These are phyloP conservation scores for Antheraea assamensis DNA, from an alignment of 2,888 invertebrate species.

Conservation along the genomic window DNA sequence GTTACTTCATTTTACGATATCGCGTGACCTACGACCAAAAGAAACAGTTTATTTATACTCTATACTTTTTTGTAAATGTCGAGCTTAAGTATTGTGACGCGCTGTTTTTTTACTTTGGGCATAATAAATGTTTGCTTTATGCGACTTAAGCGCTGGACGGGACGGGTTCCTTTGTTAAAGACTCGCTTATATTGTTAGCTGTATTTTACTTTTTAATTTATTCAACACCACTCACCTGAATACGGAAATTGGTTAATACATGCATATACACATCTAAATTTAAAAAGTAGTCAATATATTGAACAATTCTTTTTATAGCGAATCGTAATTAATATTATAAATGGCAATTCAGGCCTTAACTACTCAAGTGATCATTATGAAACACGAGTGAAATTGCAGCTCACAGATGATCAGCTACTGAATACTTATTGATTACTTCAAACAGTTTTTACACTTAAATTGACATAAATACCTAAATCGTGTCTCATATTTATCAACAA, in stretches of 20 bases:
- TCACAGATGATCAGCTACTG: too few species aligned
- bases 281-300: not conserved
- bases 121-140: conserved; percentile 25
- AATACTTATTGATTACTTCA: not conserved
- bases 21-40: not conserved
- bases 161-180: not conserved
- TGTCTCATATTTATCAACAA: conserved; percentile 7
- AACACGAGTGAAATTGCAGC: too few species aligned
- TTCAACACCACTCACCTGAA: not conserved
- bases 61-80: not conserved
- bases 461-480: not conserved
- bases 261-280: not conserved
- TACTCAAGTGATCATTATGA: too few species aligned
- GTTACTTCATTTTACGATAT: not conserved
- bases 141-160: conserved; percentile 4
- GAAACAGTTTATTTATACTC: not conserved
- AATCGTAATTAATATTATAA: not conserved
- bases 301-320: not conserved
- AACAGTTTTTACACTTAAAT: not conserved
- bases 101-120: conserved; percentile 24
- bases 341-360: not conserved
- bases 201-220: not conserved
- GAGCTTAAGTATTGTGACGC: conserved; percentile 19
- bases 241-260: not conserved
- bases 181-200: not conserved